Evolutionary conservation across 2,113 vertebrate species (phyloP).

Genomic region (Abramis brama): DNA sequence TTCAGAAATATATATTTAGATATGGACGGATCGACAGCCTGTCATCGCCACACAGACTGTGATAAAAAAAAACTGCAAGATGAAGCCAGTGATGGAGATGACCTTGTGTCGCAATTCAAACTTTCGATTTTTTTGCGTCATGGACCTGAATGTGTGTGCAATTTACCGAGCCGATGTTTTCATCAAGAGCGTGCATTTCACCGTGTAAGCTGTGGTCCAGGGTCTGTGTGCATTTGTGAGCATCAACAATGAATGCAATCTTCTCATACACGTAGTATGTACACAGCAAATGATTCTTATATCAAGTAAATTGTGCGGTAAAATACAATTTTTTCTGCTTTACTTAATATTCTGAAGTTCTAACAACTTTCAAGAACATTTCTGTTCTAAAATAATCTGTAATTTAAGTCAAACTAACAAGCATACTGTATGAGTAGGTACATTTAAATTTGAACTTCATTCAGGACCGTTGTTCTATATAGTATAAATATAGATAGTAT

Average conservation of each 20-base stretch:
- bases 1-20: conserved; percentile 65
- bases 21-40: conserved; percentile 68
- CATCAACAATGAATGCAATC: conserved; percentile 27
- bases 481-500: neutral
- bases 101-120: conserved; percentile 64
- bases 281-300: neutral
- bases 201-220: neutral
- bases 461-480: neutral
- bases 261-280: neutral
- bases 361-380: neutral
- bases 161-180: conserved; percentile 30
- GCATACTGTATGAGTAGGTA: no score
- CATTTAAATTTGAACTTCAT: no score
- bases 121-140: conserved; percentile 13
- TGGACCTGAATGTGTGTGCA: conserved; percentile 35
- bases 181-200: conserved; percentile 21
- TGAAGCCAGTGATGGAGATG: conserved; percentile 65
- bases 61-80: conserved; percentile 55
- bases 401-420: neutral
- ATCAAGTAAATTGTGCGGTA: neutral
- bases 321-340: neutral
- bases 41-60: conserved; percentile 54
- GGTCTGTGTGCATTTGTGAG: conserved; percentile 3
- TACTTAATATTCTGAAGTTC: neutral
- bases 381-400: neutral